Evolutionary conservation across 2,113 vertebrate species (phyloP), one percentile per base, ranked within the genome.

Genomic region (Muntiacus reevesi): DNA sequence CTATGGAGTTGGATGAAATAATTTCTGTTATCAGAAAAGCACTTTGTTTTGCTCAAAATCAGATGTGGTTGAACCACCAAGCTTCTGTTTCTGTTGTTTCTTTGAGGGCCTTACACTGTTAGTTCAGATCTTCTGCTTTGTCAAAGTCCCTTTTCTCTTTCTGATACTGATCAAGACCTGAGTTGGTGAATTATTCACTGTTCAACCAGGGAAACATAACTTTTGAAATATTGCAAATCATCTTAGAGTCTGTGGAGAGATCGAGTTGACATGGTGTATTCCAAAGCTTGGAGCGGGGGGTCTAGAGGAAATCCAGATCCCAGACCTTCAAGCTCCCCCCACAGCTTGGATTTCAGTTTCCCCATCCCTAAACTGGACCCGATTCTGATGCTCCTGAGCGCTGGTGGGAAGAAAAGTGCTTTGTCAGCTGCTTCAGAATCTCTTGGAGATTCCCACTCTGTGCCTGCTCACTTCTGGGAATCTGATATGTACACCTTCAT

Each of bases 71-170:
- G 33, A 43, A 47, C 74, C 4, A 7, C 90, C 10, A 10, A 43
- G 33, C 62, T 87, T 25, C 71, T 1, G 2, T 50, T 43, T 59
- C 71, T 60, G n/a, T 28, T 27, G 6, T 43, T 83, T 50, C 67
- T 52, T 15, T 33, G 17, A 47, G 74, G 47, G 25, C 33, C 47
- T 52, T 54, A 50, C 17, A 9, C 76, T 36, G 28, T 55, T 74
- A 25, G 57, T 40, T 83, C 71, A 71, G 62, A 67, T 28, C 74
- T 76, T 71, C 55, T 16, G 43, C 74, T 30, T n/a, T 85, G 60
- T 84, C 92, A 57, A 87, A 82, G 33, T 40, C 40, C 40, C 33
- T 71, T 87, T 76, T 78, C 19, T 85, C 19, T 83, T 71, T 83
- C 27, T 27, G 81, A 71, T 27, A 43, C 47, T 1, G 1, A 87